These are phyloP conservation scores for Myiopsitta monachus DNA, from an alignment of 2,113 vertebrate genomes.

Conservation along the genomic window DNA sequence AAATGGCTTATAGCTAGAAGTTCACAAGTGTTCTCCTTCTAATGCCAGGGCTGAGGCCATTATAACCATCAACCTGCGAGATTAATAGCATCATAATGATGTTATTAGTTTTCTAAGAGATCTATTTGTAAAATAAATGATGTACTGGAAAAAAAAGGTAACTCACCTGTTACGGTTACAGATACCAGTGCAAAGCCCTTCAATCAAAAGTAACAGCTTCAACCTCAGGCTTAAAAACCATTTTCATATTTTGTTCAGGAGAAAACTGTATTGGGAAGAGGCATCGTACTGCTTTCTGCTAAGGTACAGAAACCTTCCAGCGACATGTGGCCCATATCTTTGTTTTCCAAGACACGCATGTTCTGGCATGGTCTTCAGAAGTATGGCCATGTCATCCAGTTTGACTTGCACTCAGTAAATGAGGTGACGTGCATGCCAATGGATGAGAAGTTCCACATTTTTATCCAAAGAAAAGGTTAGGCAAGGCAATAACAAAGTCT, in stretches of 20 bases:
- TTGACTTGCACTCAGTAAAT: not conserved
- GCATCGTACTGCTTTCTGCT: not conserved
- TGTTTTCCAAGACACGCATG: not conserved
- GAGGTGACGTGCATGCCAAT: fast-evolving
- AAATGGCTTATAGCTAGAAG: not conserved
- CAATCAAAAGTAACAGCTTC: not conserved
- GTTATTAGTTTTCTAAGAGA: not conserved
- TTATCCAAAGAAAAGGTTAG: not conserved
- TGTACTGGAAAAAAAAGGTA: not conserved
- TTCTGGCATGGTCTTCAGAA: not conserved
- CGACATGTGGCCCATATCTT: not conserved
- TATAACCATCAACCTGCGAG: fast-evolving
- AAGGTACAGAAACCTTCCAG: not conserved
- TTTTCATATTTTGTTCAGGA: not conserved
- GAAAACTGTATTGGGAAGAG: not conserved
- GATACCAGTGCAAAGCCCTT: not conserved
- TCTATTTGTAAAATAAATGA: not conserved
- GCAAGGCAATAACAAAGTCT: not conserved
- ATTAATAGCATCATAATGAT: not conserved
- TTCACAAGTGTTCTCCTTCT: not conserved
- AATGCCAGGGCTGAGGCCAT: not conserved
- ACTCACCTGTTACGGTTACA: not conserved
- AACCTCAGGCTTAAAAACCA: not conserved
- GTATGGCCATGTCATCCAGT: fast-evolving
- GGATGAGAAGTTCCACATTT: not conserved